A percentile compares a stretch with the other conserved stretches of the same genome.
phyloP scores from a whole-genome alignment of 1,140 invertebrate species.

The Ostrea edulis region DNA sequence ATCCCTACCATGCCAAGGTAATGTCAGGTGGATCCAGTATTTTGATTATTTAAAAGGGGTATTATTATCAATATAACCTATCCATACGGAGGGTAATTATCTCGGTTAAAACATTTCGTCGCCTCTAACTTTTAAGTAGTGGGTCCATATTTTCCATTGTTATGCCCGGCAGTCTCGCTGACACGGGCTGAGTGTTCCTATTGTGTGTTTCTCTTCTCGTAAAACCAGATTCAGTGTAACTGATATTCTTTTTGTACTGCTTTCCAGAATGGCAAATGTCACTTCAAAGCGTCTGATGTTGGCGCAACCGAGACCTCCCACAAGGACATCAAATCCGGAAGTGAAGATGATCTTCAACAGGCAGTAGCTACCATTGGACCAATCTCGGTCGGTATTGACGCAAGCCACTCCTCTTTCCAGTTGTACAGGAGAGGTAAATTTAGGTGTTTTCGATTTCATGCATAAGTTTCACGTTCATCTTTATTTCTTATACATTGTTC shows the following conservation, averaged over 20 bases:
- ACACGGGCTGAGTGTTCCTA: too few species aligned
- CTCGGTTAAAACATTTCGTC: too few species aligned
- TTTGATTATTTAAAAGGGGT: neutral
- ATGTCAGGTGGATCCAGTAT: neutral
- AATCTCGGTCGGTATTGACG: slow-evolving; percentile 92
- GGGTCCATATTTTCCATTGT: too few species aligned
- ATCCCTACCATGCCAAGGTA: slow-evolving; percentile 72
- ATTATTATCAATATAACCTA: too few species aligned
- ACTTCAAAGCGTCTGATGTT: slow-evolving; percentile 71
- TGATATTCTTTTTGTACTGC: too few species aligned
- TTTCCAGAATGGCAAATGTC: slow-evolving; percentile 78
- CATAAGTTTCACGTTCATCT: too few species aligned
- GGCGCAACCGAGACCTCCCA: slow-evolving; percentile 83
- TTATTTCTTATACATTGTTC: too few species aligned
- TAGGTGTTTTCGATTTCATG: slow-evolving; percentile 66
- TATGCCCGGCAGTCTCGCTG: too few species aligned
- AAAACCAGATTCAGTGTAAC: too few species aligned
- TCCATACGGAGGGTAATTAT: too few species aligned
- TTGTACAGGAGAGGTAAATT: slow-evolving; percentile 70
- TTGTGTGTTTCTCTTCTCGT: too few species aligned
- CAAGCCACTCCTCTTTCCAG: slow-evolving; percentile 68
- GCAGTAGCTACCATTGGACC: slow-evolving; percentile 94
- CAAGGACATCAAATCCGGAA: slow-evolving; percentile 83
- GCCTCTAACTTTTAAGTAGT: too few species aligned
- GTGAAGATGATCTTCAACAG: slow-evolving; percentile 85